Evolutionary conservation across 2,113 vertebrate species (phyloP).

Genomic region (Prunella himalayana): DNA sequence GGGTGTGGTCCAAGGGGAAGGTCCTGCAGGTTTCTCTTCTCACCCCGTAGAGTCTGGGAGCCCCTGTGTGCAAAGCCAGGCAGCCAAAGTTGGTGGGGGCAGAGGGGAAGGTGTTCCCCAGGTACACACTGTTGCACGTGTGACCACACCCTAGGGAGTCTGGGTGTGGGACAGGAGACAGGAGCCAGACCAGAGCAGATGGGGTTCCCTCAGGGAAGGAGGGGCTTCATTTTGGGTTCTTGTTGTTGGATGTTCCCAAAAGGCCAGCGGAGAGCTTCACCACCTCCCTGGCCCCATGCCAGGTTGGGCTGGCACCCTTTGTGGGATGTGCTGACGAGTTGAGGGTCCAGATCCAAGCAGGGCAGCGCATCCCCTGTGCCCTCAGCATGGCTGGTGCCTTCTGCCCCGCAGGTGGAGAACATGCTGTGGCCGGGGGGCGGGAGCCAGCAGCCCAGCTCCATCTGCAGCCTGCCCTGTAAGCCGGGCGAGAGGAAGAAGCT

Average conservation of each 20-base stretch:
- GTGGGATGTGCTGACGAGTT: neutral
- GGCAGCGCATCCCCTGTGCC: accelerated
- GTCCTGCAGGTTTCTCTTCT: neutral
- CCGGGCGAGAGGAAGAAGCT: slow-evolving; percentile 90
- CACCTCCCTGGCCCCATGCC: neutral
- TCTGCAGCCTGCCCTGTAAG: slow-evolving; percentile 92
- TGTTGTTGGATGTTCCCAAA: neutral
- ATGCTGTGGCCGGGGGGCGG: slow-evolving; percentile 87
- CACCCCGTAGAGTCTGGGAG: accelerated
- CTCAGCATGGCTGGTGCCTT: neutral
- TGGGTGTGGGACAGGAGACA: neutral
- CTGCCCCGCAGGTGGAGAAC: slow-evolving; percentile 75
- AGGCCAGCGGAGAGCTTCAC: neutral
- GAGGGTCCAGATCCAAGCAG: accelerated
- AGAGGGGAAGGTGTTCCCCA: neutral
- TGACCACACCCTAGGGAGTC: accelerated
- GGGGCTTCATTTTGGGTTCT: neutral
- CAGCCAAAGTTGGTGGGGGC: neutral
- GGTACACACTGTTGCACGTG: accelerated
- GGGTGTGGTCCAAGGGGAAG: neutral
- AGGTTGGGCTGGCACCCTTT: neutral
- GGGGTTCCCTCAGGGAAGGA: neutral
- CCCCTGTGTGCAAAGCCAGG: neutral
- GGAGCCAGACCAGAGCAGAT: neutral
- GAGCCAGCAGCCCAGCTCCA: slow-evolving; percentile 83